phyloP scores from a whole-genome alignment of 64 coral and sea anemone genomes.

The Porites australiensis region DNA sequence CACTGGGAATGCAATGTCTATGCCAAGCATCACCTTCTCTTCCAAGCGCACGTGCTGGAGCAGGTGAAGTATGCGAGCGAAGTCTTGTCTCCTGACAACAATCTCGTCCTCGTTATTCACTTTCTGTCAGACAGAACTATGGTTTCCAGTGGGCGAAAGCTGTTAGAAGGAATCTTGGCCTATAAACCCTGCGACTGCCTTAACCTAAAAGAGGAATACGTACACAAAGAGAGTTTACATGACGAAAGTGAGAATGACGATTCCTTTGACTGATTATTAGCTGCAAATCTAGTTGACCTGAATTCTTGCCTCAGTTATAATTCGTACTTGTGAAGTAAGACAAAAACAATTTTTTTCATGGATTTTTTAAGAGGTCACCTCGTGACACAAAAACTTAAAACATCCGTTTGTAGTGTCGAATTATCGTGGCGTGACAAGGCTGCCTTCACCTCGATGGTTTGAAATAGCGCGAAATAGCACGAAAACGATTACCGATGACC shows the following conservation, averaged over 20 bases:
- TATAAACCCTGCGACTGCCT: constrained; percentile 27
- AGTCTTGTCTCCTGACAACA: neutral
- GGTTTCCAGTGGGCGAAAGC: constrained; percentile 25
- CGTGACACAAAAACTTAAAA: too few species aligned
- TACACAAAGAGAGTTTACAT: constrained; percentile 19
- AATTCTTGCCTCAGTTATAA: neutral
- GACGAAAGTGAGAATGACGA: neutral
- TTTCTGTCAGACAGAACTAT: constrained; percentile 16
- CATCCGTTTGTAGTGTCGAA: too few species aligned
- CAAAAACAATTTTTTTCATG: too few species aligned
- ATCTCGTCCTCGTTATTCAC: neutral
- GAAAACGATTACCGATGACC: too few species aligned
- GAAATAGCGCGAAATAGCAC: too few species aligned
- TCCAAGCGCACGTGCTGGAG: constrained; percentile 33
- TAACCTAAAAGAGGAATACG: constrained; percentile 29
- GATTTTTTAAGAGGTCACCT: too few species aligned
- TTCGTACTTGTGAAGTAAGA: too few species aligned
- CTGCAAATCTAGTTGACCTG: neutral
- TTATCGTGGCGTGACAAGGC: too few species aligned
- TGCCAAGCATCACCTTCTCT: neutral
- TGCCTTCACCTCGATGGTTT: too few species aligned
- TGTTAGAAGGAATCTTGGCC: constrained; percentile 4
- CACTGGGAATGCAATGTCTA: constrained; percentile 33
- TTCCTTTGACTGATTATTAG: neutral
- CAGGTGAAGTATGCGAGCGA: constrained; percentile 21